Evolutionary conservation across 37 sponge, comb jelly and placozoan genomes (phyloP), one percentile per base, ranked within the genome.

Genomic region (Dysidea cf. avara): DNA sequence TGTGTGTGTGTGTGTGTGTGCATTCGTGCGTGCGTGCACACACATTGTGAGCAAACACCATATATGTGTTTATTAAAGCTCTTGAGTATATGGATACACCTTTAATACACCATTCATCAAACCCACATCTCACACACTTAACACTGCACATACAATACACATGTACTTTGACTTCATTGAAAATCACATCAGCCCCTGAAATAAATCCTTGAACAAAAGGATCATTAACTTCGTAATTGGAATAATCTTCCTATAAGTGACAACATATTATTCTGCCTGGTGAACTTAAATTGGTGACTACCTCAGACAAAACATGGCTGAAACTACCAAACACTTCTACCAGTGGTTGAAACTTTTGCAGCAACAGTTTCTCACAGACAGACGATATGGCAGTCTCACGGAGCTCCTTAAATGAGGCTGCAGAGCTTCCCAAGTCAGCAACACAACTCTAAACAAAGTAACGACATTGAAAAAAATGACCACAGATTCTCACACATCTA

Each of bases 201-300:
- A 92, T 72, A 24, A 93, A 75, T 40, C 81, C 78, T 24, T 91
- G 91, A 1, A 89, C 90, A 78, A 85, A 93, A 2, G 86, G 79
- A 29, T 93, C 94, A 74, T 85, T 82, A 7, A 83, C 69, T 68
- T 92, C 84, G 69, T 75, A 92, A 31, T 62, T 57, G 2, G 62
- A 40, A 14, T 79, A 70, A 31, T 86, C 80, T 20, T 86, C 87
- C 92, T 91, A 59, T 3, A 22, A 18, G 61, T 24, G 21, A 33
- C 9, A 25, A 9, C 26, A 39, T 20, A 2, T 2, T 20, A 36
- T 17, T 11, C 39, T 21, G 48, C 48, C 12, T 47, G 50, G 3
- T 12, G 24, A 34, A 28, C 56, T 21, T 31, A 49, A 34, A 62
- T 28, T 62, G 34, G 7, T 28, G 3, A 56, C 24, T 34, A 90